Conservation (phyloP, 2,797 vertebrate species). For the Meriones psammophilus region DNA sequence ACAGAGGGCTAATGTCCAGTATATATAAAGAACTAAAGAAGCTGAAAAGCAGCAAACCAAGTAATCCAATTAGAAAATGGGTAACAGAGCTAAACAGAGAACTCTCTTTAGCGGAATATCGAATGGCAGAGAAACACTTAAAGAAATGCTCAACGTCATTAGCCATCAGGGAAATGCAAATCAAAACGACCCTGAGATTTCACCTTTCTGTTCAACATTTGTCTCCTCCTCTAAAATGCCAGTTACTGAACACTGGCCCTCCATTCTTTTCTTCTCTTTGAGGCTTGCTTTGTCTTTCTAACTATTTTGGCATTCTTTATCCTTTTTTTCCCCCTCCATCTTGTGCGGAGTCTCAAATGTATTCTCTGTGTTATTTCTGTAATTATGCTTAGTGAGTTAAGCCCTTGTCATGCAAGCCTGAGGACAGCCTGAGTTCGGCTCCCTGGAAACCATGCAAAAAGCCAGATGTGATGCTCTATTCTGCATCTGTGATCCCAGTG, state of each 20-base stretch:
- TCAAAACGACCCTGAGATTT: too few species aligned
- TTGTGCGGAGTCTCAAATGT: background rate
- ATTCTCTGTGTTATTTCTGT: background rate
- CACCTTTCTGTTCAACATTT: background rate
- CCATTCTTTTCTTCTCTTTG: background rate
- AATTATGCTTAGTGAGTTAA: background rate
- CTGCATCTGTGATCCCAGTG: background rate
- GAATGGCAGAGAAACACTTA: too few species aligned
- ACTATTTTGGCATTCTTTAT: background rate
- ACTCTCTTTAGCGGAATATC: too few species aligned
- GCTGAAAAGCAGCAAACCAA: too few species aligned
- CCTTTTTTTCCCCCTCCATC: background rate
- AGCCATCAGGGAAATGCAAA: too few species aligned
- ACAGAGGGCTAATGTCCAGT: too few species aligned
- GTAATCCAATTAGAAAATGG: too few species aligned
- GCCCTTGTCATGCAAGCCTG: too few species aligned
- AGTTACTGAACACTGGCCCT: background rate
- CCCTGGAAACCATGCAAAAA: background rate
- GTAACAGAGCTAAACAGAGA: too few species aligned
- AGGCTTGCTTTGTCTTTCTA: background rate
- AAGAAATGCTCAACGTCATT: too few species aligned
- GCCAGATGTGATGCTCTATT: background rate
- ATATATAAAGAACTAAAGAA: too few species aligned
- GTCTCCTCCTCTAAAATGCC: background rate
- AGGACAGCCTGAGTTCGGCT: background rate